Percentiles rank a stretch among this genome's conserved stretches.
phyloP scores from a whole-genome alignment of 2,888 invertebrate species.

The Dusona sp. region DNA sequence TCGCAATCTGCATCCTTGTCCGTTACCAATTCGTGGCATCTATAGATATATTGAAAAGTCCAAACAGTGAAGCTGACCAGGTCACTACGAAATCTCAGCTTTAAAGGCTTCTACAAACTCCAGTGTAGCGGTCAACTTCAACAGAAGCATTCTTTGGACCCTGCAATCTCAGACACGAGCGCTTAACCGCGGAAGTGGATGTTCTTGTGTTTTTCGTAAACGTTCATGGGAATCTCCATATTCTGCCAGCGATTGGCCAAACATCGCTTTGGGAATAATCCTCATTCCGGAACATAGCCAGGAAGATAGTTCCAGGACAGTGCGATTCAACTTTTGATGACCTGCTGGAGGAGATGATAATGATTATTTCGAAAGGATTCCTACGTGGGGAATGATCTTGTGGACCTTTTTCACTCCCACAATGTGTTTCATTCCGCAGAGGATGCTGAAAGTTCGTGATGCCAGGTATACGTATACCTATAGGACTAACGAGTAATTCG shows the following conservation, averaged over 20 bases:
- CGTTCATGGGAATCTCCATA: conserved; percentile 46
- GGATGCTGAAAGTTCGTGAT: conserved; percentile 23
- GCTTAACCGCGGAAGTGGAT: conserved; percentile 2
- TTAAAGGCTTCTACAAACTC: neutral
- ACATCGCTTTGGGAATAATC: conserved; percentile 5
- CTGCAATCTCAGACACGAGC: conserved; percentile 37
- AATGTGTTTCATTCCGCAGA: neutral
- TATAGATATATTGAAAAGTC: conserved; percentile 28
- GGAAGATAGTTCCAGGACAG: conserved; percentile 17
- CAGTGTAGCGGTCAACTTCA: conserved; percentile 30
- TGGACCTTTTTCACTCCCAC: conserved; percentile 19
- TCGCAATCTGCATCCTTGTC: conserved; percentile 80
- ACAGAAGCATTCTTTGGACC: conserved; percentile 1
- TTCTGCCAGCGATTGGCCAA: conserved; percentile 10
- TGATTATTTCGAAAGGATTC: conserved; percentile 21
- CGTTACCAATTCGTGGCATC: conserved; percentile 62
- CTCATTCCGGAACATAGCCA: conserved; percentile 20
- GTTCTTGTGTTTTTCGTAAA: conserved; percentile 30
- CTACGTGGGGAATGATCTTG: conserved; percentile 29
- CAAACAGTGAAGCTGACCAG: conserved; percentile 33
- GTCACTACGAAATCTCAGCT: conserved; percentile 3
- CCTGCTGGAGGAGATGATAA: conserved; percentile 2
- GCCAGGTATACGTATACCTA: neutral
- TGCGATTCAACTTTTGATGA: conserved; percentile 37
- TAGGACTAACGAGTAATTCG: conserved; percentile 62